phyloP scores from a whole-genome alignment of 2,797 vertebrate genomes.

The Hybognathus amarus region DNA sequence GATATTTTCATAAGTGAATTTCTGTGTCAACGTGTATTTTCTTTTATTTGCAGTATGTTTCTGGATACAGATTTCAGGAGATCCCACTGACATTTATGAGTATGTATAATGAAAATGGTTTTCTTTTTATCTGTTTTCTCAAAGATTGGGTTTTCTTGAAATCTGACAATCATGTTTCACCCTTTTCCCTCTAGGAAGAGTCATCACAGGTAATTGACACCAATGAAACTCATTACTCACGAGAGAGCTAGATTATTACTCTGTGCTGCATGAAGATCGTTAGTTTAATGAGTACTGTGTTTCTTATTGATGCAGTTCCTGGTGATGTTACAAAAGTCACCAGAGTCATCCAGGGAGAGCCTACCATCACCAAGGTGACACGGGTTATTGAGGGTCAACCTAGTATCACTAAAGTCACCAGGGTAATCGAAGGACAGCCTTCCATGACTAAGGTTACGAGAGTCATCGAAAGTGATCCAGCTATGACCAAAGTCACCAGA shows the following conservation, averaged over 20 bases:
- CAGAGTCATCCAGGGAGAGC: constrained; percentile 61
- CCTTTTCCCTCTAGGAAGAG: constrained; percentile 66
- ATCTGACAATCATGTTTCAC: neutral
- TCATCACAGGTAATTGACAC: constrained; percentile 64
- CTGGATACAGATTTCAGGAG: constrained; percentile 90
- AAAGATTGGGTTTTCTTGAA: neutral
- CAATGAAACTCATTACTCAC: constrained; percentile 51
- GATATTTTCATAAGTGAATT: neutral
- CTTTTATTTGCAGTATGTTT: constrained; percentile 80
- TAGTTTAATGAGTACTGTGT: neutral
- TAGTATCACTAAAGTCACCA: constrained; percentile 77
- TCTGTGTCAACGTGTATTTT: neutral
- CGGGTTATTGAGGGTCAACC: constrained; percentile 75
- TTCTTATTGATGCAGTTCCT: constrained; percentile 56
- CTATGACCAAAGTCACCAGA: constrained; percentile 66
- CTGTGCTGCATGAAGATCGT: neutral
- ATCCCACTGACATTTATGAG: constrained; percentile 91
- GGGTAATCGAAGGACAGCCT: constrained; percentile 65
- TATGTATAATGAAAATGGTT: constrained; percentile 76
- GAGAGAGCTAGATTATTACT: constrained; percentile 14
- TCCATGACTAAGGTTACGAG: constrained; percentile 83
- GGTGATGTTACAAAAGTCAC: constrained; percentile 57
- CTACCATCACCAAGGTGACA: constrained; percentile 60
- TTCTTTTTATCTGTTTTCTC: neutral
- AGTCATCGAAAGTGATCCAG: constrained; percentile 65